Conservation (phyloP, 2,113 vertebrate species). For the Misgurnus mizolepis region DNA sequence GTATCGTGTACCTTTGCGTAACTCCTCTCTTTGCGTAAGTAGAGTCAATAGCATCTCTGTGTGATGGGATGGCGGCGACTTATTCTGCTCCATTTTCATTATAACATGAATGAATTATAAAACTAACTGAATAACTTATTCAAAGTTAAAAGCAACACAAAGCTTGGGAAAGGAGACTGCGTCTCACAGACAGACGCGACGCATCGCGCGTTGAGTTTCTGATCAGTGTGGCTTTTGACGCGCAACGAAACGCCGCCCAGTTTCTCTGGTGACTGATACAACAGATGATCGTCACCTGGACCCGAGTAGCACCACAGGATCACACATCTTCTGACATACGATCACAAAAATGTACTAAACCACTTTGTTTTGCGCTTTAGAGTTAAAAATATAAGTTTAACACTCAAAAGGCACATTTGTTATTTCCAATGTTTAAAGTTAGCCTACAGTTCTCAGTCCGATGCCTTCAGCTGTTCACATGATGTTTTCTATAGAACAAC, state of each 20-base stretch:
- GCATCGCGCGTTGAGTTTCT: slow-evolving; percentile 47
- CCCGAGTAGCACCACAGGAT: neutral
- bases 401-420: neutral
- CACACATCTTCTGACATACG: neutral
- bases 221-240: slow-evolving; percentile 49
- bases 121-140: neutral
- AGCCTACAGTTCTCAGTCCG: neutral
- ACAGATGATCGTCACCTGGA: slow-evolving; percentile 67
- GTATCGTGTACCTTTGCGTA: slow-evolving; percentile 75
- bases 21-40: slow-evolving; percentile 77
- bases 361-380: neutral
- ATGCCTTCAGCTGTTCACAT: neutral
- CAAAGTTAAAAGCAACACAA: neutral
- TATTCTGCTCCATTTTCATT: slow-evolving; percentile 70
- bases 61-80: slow-evolving; percentile 68
- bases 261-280: slow-evolving; percentile 68
- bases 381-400: neutral
- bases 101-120: slow-evolving; percentile 12
- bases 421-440: too few species aligned
- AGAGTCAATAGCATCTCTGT: slow-evolving; percentile 79
- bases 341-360: neutral
- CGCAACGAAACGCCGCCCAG: slow-evolving; percentile 60
- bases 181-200: slow-evolving; percentile 10
- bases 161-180: neutral
- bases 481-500: too few species aligned